These are phyloP conservation scores for Apamea epomidion DNA, from an alignment of 2,888 invertebrate species.

Conservation along the genomic window DNA sequence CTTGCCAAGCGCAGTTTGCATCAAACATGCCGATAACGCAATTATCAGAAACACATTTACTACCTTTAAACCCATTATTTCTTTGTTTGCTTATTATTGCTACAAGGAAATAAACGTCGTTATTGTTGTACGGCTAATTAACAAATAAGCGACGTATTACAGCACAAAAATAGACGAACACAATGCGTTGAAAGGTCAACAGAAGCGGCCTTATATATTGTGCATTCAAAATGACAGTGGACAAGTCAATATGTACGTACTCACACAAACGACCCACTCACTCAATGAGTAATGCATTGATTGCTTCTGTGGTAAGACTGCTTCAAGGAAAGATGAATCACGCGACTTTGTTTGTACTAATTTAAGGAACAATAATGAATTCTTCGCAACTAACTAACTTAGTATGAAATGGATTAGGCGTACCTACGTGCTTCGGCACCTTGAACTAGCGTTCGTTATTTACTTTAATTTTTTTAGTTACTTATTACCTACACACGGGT, in stretches of 20 bases:
- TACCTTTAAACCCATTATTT: slow-evolving; percentile 65
- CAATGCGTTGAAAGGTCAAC: slow-evolving; percentile 70
- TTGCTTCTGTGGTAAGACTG: slow-evolving; percentile 38
- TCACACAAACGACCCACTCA: slow-evolving; percentile 39
- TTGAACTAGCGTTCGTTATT: neutral
- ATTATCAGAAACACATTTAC: slow-evolving; percentile 59
- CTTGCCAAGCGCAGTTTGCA: slow-evolving; percentile 63
- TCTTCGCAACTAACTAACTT: slow-evolving; percentile 4
- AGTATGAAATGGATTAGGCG: slow-evolving; percentile 10
- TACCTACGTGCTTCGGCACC: slow-evolving; percentile 5
- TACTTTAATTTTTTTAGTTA: neutral
- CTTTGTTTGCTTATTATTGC: slow-evolving; percentile 55
- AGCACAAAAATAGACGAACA: slow-evolving; percentile 62
- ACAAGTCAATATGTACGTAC: slow-evolving; percentile 29
- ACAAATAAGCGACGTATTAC: slow-evolving; percentile 48
- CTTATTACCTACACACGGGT: neutral
- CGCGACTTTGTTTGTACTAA: slow-evolving; percentile 23
- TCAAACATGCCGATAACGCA: slow-evolving; percentile 60
- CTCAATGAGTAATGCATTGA: slow-evolving; percentile 56
- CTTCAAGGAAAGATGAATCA: slow-evolving; percentile 53
- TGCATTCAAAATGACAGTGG: slow-evolving; percentile 52
- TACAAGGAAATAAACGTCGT: slow-evolving; percentile 54
- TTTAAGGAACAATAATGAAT: slow-evolving; percentile 30
- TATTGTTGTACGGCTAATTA: slow-evolving; percentile 56
- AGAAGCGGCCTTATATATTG: slow-evolving; percentile 63